phyloP scores from a whole-genome alignment of 1,140 invertebrate species.

The Megalonaias nervosa region DNA sequence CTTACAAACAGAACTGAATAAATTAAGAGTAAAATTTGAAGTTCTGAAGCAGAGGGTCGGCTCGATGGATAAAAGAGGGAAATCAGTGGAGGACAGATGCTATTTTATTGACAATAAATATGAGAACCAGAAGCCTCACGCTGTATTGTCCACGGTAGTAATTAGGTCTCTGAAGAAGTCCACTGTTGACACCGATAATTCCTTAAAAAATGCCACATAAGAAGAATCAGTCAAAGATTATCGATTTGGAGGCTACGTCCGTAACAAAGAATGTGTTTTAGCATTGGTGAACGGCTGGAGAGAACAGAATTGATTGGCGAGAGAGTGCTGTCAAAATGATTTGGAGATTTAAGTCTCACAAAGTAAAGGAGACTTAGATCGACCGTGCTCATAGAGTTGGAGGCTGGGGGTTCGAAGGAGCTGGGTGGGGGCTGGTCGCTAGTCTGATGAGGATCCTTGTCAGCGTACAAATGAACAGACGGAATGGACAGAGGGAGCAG shows the following conservation, averaged over 20 bases:
- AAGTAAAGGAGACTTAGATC: no score
- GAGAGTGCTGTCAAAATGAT: no score
- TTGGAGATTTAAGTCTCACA: no score
- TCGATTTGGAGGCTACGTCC: not conserved
- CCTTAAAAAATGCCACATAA: not conserved
- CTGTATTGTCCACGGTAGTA: not conserved
- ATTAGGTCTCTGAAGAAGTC: not conserved
- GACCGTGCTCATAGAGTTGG: no score
- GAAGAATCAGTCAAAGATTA: constrained; percentile 1
- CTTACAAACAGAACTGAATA: no score
- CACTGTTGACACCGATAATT: not conserved
- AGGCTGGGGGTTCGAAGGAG: no score
- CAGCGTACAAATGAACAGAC: no score
- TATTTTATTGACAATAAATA: constrained; percentile 4
- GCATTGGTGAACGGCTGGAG: not conserved
- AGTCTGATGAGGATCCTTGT: no score
- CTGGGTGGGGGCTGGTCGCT: no score
- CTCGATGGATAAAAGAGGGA: not conserved
- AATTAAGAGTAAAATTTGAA: not conserved
- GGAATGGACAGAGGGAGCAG: no score
- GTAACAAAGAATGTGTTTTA: constrained; percentile 12
- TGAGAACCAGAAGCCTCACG: not conserved
- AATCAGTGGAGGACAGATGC: not conserved
- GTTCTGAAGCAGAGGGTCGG: not conserved
- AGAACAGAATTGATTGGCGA: no score